Base-by-base conservation (phyloP, 1,140 invertebrate species). In the Ostrea denselamellosa region DNA sequence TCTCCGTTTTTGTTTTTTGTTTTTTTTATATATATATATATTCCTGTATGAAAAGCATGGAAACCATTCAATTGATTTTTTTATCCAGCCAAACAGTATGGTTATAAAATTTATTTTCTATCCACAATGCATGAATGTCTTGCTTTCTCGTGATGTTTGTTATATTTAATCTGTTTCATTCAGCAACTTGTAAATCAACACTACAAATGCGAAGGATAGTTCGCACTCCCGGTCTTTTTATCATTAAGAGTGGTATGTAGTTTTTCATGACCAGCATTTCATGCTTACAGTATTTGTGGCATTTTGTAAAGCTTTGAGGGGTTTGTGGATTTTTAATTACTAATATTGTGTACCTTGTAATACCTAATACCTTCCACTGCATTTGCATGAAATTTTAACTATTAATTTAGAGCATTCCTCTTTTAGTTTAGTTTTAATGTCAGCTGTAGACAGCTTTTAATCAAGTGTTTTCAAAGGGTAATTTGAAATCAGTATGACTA, bases 221-320 rank as follows among this genome's bases (percentile, higher is more conserved):
- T 53, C 82, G 44, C 28, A 53, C 82, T n/a, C 44, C 82, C 7
- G 82, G 82, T 83, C 52, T 83, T n/a, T 83, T 83, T 83, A 52
- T 83, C 52, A 83, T 83, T 53, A 83, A 83, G n/a, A 83, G 17
- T 52, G 82, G 82, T 83, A 83, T 83, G 82, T 83, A 83, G 19
- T 53, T 83, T 44, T 44, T 22, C 53, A 17, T 83, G 51, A 8
- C 28, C 9, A 28, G 25, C 68, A 17, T 34, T n/a, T 19, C 56
- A 77, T 77, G 68, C 25, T 77, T 77, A 44, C 34, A 44, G 58
- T 62, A 34, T 77, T 71, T 77, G 68, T 77, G 68, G 68, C 28
- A 14, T 77, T 28, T 3, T 17, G 56, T 9, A 14, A 12, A 77
- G 68, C 68, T 77, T 34, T 34, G 28, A 28, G 25, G 25, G 34